These are phyloP conservation scores for Amblyopsis rosae DNA, from an alignment of 2,113 vertebrate species.

Conservation along the genomic window DNA sequence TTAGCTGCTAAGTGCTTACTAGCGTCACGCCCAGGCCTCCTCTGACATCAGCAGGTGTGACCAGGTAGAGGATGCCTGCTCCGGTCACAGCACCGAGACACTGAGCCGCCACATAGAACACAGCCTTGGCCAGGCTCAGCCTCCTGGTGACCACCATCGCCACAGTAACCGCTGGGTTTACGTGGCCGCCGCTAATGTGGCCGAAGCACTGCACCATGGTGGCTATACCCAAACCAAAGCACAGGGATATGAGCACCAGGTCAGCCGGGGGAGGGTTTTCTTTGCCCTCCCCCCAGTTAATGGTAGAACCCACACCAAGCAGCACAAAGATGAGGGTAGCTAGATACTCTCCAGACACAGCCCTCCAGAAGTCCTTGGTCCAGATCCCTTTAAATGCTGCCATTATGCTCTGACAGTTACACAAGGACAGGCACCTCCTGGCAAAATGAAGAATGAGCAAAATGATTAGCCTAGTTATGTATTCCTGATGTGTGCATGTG, in stretches of 20 bases:
- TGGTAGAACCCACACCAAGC: constrained; percentile 90
- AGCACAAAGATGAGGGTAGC: constrained; percentile 93
- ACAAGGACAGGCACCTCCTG: constrained; percentile 86
- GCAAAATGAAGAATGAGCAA: constrained; percentile 59
- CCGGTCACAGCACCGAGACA: constrained; percentile 90
- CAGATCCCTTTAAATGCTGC: constrained; percentile 93
- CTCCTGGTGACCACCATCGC: constrained; percentile 92
- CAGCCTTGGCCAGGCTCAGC: constrained; percentile 89
- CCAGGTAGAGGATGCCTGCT: constrained; percentile 86
- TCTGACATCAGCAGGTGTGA: constrained; percentile 84
- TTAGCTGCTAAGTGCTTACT: constrained; percentile 71
- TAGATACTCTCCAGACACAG: constrained; percentile 89
- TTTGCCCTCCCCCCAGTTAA: constrained; percentile 84
- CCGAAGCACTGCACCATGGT: constrained; percentile 97
- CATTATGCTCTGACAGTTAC: constrained; percentile 83
- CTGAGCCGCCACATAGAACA: constrained; percentile 92
- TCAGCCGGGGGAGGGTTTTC: constrained; percentile 83
- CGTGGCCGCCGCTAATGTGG: constrained; percentile 94
- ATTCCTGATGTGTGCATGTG: constrained; percentile 46
- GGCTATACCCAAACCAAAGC: constrained; percentile 94
- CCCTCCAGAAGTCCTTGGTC: constrained; percentile 96
- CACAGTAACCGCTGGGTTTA: constrained; percentile 91
- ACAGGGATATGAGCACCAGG: constrained; percentile 92
- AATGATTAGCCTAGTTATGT: constrained; percentile 66
- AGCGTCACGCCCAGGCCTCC: constrained; percentile 86